Evolutionary conservation across 2,113 vertebrate species (phyloP), one percentile per base, ranked within the genome.

Genomic region (Psittacara wagleri): DNA sequence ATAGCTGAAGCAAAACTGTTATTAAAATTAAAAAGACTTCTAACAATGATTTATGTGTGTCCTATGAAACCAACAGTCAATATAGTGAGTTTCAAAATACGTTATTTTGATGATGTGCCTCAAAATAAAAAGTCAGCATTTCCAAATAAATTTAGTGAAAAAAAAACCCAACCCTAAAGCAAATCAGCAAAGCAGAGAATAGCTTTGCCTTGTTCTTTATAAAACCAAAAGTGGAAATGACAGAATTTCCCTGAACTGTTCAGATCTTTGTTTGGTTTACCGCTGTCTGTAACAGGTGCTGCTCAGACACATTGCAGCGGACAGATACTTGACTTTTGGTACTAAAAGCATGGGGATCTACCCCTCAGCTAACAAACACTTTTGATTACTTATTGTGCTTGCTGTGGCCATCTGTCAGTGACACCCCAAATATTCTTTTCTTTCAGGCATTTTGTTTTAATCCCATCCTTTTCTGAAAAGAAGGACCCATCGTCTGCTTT

Each of bases 231-330:
- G 33, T 83, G 39, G 33, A 68, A 82, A 79, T 49, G 24, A 74
- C 14, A 62, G 24, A 35, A 67, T 74, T 90, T 83, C 19, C 48
- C 37, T 44, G 10, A 70, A 48, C 35, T 37, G 14, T 61, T 76
- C 43, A 68, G 17, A 13, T 33, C 10, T 78, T 64, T 68, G 35
- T 77, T 43, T 74, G 31, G 6, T 84, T 49, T 61, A 33, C 20
- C 51, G 11, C 6, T 49, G 28, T 59, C 24, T 84, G 11, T 75
- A 49, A 17, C 41, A 81, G 64, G 49, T 66, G 46, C 49, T 90
- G 64, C 52, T 43, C 0, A 0, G 10, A 51, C 25, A 33, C 33
- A 10, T 49, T 2, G 1, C 37, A 63, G 48, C 51, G 23, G 33
- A 44, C n/a, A 41, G 17, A 18, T n/a, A 51, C 13, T 33, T 73